Percentiles rank a stretch among this genome's conserved stretches.
Evolutionary conservation across 2,113 vertebrate species (phyloP).

Genomic region (Trichechus manatus): DNA sequence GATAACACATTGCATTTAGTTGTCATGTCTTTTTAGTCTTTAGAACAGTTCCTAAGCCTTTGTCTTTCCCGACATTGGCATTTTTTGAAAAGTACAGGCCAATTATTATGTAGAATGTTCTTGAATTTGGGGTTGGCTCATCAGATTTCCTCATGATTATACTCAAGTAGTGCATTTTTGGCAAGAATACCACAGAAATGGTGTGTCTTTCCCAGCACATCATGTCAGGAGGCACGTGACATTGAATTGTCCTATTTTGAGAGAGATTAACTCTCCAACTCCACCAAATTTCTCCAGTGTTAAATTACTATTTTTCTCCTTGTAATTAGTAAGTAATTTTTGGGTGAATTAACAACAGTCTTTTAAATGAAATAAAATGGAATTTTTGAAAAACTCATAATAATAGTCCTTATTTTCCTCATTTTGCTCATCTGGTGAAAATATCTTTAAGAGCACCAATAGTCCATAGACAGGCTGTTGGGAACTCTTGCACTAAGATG

Average conservation of each 20-base stretch:
- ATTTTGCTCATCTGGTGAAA: background rate
- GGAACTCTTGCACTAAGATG: background rate
- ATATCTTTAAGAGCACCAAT: background rate
- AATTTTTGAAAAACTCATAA: constrained; percentile 30
- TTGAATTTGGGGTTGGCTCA: background rate
- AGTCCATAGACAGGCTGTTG: background rate
- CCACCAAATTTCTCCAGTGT: background rate
- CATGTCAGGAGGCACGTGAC: background rate
- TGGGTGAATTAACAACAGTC: constrained; percentile 34
- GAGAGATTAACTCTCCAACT: constrained; percentile 23
- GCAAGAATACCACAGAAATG: constrained; percentile 42
- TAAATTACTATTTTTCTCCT: constrained; percentile 33
- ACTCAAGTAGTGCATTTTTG: constrained; percentile 28
- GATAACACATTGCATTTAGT: background rate
- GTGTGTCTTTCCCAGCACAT: constrained; percentile 22
- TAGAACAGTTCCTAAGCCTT: too few species aligned
- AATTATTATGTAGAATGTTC: background rate
- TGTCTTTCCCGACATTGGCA: too few species aligned
- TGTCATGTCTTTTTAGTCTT: too few species aligned
- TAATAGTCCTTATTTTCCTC: background rate
- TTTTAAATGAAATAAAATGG: constrained; percentile 44
- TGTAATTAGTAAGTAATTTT: constrained; percentile 49
- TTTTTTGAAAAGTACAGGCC: too few species aligned
- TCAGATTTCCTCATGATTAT: constrained; percentile 29
- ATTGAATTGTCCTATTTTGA: constrained; percentile 39